Evolutionary conservation across 1,140 invertebrate species (phyloP), one percentile per base, ranked within the genome.

Genomic region (Thaumatotibia leucotreta): DNA sequence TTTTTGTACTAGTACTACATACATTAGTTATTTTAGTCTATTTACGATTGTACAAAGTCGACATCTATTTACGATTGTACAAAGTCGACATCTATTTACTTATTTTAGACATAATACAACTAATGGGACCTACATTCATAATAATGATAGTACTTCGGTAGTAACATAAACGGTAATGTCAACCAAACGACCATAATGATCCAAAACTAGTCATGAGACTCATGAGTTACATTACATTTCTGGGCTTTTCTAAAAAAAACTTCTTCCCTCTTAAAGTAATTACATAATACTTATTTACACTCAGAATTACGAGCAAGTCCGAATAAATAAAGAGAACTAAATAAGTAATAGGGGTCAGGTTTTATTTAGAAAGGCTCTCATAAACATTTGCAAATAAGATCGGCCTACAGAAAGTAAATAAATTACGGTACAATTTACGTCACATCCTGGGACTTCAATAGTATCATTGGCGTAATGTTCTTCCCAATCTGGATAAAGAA

Each of bases 91-190:
- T 11, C 32, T 33, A 33, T 2, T 11, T 33, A 33, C 32, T 32
- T 0, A 33, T 11, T 33, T 33, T 33, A n/a, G n/a, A n/a, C n/a
- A n/a, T n/a, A 33, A 33, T n/a, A 3, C n/a, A 3, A 11, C 10
- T 24, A 33, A 64, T n/a, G 39, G 11, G 68, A 50, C 35, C 3
- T 64, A 49, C 61, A 61, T 72, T 61, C n/a, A 6, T 14, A 66
- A 64, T 54, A 33, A 10, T 33, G 10, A 33, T 11, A 33, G 11
- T 33, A 33, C 32, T 11, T 33, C 9, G 9, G 1, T 33, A 33
- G 6, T 9, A 11, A 33, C 2, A 6, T 9, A 33, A 4, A 33
- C 32, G 6, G n/a, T n/a, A n/a, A n/a, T n/a, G n/a, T n/a, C n/a
- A n/a, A n/a, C n/a, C n/a, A n/a, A n/a, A n/a, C n/a, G n/a, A n/a